These are phyloP conservation scores for Myotis davidii DNA, from an alignment of 2,113 vertebrate genomes.

Conservation along the genomic window DNA sequence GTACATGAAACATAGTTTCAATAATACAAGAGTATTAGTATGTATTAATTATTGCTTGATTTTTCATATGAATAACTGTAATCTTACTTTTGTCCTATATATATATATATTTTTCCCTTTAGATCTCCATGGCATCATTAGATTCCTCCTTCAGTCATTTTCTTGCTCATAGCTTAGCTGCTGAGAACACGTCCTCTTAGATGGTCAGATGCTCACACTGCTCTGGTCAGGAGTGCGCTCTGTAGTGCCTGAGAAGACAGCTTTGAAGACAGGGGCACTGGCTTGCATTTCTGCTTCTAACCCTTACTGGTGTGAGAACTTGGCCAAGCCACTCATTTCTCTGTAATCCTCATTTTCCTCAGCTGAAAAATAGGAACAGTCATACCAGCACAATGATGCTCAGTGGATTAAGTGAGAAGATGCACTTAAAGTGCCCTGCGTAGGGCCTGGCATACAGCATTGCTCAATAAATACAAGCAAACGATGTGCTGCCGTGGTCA, in stretches of 20 bases:
- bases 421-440: not conserved
- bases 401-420: not conserved
- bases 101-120: no score
- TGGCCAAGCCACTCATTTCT: not conserved
- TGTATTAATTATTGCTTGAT: no score
- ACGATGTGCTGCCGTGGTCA: not conserved
- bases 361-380: not conserved
- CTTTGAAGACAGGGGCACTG: not conserved
- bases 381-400: not conserved
- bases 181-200: not conserved
- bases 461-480: no score
- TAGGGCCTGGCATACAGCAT: not conserved
- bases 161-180: not conserved
- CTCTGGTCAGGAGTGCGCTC: not conserved
- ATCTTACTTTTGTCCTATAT: no score
- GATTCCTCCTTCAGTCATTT: not conserved
- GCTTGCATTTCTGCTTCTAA: not conserved
- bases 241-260: not conserved
- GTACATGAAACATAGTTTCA: no score
- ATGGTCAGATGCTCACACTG: not conserved
- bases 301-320: not conserved
- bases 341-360: not conserved
- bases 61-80: no score
- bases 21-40: no score
- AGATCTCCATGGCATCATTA: not conserved